Evolutionary conservation across 2,113 vertebrate genomes (phyloP).

Genomic region (Sander lucioperca): DNA sequence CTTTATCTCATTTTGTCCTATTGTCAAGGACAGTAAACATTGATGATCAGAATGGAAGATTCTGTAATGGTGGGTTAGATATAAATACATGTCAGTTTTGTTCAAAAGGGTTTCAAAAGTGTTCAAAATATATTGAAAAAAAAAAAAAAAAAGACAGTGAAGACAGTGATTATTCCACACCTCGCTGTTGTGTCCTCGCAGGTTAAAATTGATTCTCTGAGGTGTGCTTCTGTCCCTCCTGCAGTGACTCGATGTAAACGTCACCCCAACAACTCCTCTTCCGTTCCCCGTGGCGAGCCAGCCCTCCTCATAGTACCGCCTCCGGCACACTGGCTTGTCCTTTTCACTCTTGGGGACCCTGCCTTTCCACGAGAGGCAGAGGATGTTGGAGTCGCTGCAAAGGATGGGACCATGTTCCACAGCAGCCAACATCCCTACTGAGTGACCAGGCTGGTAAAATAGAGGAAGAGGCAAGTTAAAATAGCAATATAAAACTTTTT

Average conservation of each 20-base stretch:
- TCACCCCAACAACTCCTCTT: constrained; percentile 96
- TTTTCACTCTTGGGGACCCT: constrained; percentile 98
- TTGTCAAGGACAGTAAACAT: neutral
- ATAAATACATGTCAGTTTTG: neutral
- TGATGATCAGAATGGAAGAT: neutral
- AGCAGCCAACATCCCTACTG: constrained; percentile 96
- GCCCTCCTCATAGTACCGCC: constrained; percentile 97
- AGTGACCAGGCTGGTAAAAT: constrained; percentile 79
- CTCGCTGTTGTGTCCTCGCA: constrained; percentile 98
- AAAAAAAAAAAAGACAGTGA: neutral
- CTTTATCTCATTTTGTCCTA: neutral
- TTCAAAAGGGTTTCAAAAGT: neutral
- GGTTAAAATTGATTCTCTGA: constrained; percentile 98
- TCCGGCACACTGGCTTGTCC: constrained; percentile 96
- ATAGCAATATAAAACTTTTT: neutral
- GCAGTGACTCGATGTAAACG: constrained; percentile 98
- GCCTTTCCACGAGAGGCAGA: constrained; percentile 99
- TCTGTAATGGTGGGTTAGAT: neutral
- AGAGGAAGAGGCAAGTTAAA: neutral
- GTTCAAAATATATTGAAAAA: neutral
- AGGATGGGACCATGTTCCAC: constrained; percentile 99
- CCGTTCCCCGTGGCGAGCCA: constrained; percentile 98
- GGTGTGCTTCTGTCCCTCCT: constrained; percentile 94
- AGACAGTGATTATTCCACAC: constrained; percentile 75
- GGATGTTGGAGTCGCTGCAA: constrained; percentile 99